Evolutionary conservation across 2,888 invertebrate species (phyloP), one percentile per base, ranked within the genome.

Genomic region (Ophion obscuratus): DNA sequence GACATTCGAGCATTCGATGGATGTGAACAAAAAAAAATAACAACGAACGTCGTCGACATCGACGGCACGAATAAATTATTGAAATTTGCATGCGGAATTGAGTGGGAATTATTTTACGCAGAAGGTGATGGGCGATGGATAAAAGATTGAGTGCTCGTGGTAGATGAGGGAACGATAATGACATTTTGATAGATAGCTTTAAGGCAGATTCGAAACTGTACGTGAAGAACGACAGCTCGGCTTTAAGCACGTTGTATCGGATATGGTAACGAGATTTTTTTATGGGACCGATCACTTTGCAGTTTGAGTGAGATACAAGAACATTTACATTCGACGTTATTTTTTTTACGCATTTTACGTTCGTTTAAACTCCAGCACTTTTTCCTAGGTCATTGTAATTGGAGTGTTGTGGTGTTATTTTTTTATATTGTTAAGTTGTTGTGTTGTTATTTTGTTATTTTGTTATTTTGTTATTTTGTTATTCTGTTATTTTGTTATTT

Each of bases 121-220:
- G 17, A 17, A 47, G 20, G 47, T 44, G 11, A 75, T 62, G 40
- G 62, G 44, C 20, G 57, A 53, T 44, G 44, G 64, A 64, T 24
- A 9, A n/a, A 14, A 57, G 24, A 62, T 44, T 61, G n/a, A 4
- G 70, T 44, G 17, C 10, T 17, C 10, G 11, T 62, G 36, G 47
- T n/a, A 36, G 27, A 14, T 53, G 64, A 80, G 64, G 27, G 47
- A 11, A 20, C 53, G 71, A 64, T 53, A 47, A 62, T 71, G 71
- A 62, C 10, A 27, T 27, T 24, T 31, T n/a, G 20, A 40, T 9
- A 24, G 17, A 24, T 36, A 31, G 40, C 67, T 68, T 68, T 68
- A 24, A 67, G 24, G 10, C 3, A 14, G 20, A 40, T 36, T 62
- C 14, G 24, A 62, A 20, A 62, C 20, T 62, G 6, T 14, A 27